These are phyloP conservation scores for Nautilus pompilius DNA, from an alignment of 1,140 invertebrate species.

Conservation along the genomic window DNA sequence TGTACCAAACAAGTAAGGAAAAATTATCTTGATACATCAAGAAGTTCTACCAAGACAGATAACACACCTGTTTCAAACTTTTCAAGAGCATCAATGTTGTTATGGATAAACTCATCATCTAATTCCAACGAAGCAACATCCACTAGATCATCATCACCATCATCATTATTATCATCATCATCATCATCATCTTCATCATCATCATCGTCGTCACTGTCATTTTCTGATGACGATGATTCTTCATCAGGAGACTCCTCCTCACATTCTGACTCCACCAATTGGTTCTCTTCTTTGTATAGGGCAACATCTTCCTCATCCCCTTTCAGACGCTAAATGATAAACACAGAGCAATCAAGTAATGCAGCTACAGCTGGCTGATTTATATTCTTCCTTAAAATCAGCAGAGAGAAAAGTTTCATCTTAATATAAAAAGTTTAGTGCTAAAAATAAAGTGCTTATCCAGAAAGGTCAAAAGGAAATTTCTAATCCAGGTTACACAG, in stretches of 20 bases:
- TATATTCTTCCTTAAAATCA: too few relatives aligned
- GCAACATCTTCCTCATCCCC: constrained; percentile 6
- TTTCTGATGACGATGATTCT: too few relatives aligned
- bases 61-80: not conserved
- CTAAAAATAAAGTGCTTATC: too few relatives aligned
- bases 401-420: too few relatives aligned
- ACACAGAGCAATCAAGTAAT: not conserved
- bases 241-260: not conserved
- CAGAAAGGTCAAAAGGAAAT: too few relatives aligned
- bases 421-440: too few relatives aligned
- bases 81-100: too few relatives aligned
- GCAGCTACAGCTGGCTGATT: constrained; percentile 2
- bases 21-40: not conserved
- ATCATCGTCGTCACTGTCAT: too few relatives aligned
- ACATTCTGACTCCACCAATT: not conserved
- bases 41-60: not conserved
- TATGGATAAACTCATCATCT: too few relatives aligned
- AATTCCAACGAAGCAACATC: not conserved
- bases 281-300: not conserved
- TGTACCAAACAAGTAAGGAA: not conserved
- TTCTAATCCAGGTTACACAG: too few relatives aligned
- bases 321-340: too few relatives aligned
- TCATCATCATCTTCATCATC: not conserved
- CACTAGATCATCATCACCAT: not conserved
- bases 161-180: constrained; percentile 5